Base-by-base conservation (phyloP, 2,888 invertebrate genomes). In the Agrochola circellaris region DNA sequence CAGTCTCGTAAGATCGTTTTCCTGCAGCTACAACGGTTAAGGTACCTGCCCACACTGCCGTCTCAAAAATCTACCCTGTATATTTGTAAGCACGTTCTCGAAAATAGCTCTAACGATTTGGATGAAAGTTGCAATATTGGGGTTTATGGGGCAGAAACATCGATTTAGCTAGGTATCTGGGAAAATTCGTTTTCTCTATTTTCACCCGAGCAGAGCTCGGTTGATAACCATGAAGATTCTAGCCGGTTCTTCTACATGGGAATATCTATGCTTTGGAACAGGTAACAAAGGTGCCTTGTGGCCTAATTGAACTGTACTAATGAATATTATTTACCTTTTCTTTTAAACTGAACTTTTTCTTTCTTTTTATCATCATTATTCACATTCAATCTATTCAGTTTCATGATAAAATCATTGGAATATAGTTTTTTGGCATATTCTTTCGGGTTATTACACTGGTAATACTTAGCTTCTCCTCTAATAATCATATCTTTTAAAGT, bases 391-490 rank as follows among this genome's bases (percentile, higher is more conserved):
- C 1, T 34, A 58, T 58, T 45, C n/a, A 75, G 17, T 42, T 71
- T 77, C 15, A 0, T n/a, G 7, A 81, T 30, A 34, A 77, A 73
- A 30, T 42, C 34, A 30, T n/a, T 60, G 0, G 75, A 34, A 6
- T 13, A 56, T 9, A 54, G 17, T 38, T 56, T 23, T 1, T 9
- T 26, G 3, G 5, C 26, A 2, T 13, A 0, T 11, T 17, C 6
- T 48, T n/a, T 51, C 2, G 86, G 84, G 42, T 79, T 82, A 61
- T 81, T 77, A 17, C 77, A 79, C 64, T 88, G 77, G 6, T 75
- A 84, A 76, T 88, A 87, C 48, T 87, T 86, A 1, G 87, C 84
- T 71, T 89, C 83, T 1, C 86, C 89, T 75, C 75, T 80, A 26
- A 87, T 86, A 0, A 89, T 2, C 0, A 89, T 6, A 62, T 88